Base-by-base conservation (phyloP, 2,888 invertebrate species). In the Caenorhabditis sp. region DNA sequence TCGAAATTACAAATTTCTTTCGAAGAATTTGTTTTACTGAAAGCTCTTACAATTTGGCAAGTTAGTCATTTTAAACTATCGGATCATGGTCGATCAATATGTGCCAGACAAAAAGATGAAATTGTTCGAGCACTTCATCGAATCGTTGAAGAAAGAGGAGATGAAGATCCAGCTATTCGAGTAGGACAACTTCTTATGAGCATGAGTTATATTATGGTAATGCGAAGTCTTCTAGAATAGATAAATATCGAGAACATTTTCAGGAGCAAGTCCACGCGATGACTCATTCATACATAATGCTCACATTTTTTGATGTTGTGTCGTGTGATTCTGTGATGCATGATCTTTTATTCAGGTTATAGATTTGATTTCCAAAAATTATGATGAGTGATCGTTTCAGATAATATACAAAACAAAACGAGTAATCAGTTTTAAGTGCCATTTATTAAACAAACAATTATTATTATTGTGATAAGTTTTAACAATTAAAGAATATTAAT, bases 21-120 rank as follows among this genome's bases (percentile, higher is more conserved):
- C 21, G 78, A 76, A 63, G 81, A 81, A 49, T 81, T 71, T 57
- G 77, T 72, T 8, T 63, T 78, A 0, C 53, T 81, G 27, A 81
- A 81, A 59, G 70, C 76, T 27, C 59, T 81, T 21, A 78, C 74
- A 25, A 77, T 81, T 25, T 81, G 81, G 81, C 81, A 81, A 23
- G 67, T 81, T 14, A 67, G 63, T 31, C 31, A 27, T 54, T 81
- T 77, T 64, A 67, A 71, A 21, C 58, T 79, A 1, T 49, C 63
- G 0, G 65, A 63, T 17, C 64, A 70, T n/a, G 81, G 81, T 4
- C 70, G 76, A 7, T 64, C 56, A 3, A 64, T 81, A n/a, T 78
- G 77, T 60, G 73, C 70, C 2, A 63, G 72, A 21, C 81, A 81
- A 54, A 38, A 72, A 20, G 74, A 81, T 38, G 59, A 63, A 21